phyloP scores from a whole-genome alignment of 2,888 invertebrate species.

The Hyles lineata region DNA sequence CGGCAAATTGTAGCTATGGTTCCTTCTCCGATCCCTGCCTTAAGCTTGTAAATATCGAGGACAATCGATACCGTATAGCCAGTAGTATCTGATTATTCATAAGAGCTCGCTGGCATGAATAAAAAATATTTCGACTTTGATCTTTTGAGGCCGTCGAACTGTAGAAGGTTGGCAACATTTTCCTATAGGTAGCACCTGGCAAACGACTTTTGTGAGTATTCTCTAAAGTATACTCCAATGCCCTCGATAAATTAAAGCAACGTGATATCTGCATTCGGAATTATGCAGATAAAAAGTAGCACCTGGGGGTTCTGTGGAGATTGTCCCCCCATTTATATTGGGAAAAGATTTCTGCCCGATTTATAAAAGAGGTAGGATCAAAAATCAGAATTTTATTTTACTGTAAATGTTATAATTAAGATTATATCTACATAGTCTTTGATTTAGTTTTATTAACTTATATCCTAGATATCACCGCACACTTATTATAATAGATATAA shows the following conservation, averaged over 20 bases:
- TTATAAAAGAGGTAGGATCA: too few species aligned
- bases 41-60: neutral
- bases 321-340: neutral
- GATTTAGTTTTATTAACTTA: too few species aligned
- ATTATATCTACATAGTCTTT: too few species aligned
- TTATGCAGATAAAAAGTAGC: neutral
- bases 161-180: neutral
- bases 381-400: too few species aligned
- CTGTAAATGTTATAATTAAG: too few species aligned
- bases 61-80: neutral
- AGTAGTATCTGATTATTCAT: neutral
- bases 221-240: neutral
- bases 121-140: slow-evolving; percentile 4
- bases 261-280: neutral
- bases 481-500: too few species aligned
- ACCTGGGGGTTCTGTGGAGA: neutral
- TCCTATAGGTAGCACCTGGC: neutral
- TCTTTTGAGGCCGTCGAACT: neutral
- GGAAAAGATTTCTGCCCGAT: too few species aligned
- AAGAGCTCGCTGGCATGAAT: neutral
- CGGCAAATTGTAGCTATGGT: neutral
- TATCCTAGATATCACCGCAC: too few species aligned
- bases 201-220: neutral
- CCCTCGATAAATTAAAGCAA: slow-evolving; percentile 5
- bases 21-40: neutral